phyloP scores from a whole-genome alignment of 2,888 invertebrate species.

The Coenonympha glycerion region DNA sequence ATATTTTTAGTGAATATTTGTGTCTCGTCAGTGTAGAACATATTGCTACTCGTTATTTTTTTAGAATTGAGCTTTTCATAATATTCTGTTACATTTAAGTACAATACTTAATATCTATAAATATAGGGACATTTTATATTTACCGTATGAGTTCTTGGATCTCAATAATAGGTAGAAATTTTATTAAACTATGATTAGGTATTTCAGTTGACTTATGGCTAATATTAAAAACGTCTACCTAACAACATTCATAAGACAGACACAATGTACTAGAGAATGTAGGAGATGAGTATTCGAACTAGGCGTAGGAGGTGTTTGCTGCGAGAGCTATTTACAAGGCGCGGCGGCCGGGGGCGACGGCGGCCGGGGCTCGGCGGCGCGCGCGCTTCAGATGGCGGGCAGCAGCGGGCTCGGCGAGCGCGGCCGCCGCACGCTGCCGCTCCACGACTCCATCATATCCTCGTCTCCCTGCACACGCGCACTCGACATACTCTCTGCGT shows the following conservation, averaged over 20 bases:
- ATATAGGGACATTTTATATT: slow-evolving; percentile 19
- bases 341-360: slow-evolving; percentile 6
- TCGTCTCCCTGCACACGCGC: slow-evolving; percentile 78
- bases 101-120: slow-evolving; percentile 18
- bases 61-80: slow-evolving; percentile 59
- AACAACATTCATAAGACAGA: slow-evolving; percentile 21
- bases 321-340: slow-evolving; percentile 12
- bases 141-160: slow-evolving; percentile 1
- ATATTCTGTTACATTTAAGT: slow-evolving; percentile 12
- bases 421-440: slow-evolving; percentile 67
- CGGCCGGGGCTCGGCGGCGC: slow-evolving; percentile 16
- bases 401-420: slow-evolving; percentile 65
- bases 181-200: not conserved
- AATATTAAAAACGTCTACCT: slow-evolving; percentile 6
- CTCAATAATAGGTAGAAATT: not conserved
- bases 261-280: slow-evolving; percentile 8
- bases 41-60: slow-evolving; percentile 31
- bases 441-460: slow-evolving; percentile 77
- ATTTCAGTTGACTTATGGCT: too few species aligned
- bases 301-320: slow-evolving; percentile 13
- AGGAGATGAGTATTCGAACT: slow-evolving; percentile 10
- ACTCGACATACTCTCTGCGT: slow-evolving; percentile 76
- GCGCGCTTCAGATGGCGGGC: slow-evolving; percentile 52
- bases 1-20: slow-evolving; percentile 16
- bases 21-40: slow-evolving; percentile 18